Conservation (phyloP, 2,113 vertebrate species). For the Stegostoma tigrinum region DNA sequence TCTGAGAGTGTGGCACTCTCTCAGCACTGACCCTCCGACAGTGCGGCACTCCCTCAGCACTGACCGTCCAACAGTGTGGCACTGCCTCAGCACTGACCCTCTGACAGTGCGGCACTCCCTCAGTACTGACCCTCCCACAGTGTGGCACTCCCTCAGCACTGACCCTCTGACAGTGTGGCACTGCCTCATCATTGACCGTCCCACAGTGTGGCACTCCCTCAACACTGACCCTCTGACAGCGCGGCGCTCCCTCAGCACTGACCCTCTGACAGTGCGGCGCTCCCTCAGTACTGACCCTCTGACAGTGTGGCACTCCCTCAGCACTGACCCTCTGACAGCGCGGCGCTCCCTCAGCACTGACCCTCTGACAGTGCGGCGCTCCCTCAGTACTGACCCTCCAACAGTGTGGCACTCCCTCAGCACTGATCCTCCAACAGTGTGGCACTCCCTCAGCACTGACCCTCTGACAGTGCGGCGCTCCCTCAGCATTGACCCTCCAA, state of each 20-base stretch:
- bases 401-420: neutral
- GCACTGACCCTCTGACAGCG: neutral
- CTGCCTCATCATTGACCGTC: neutral
- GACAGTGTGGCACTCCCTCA: neutral
- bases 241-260: no score
- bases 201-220: neutral
- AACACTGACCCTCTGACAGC: no score
- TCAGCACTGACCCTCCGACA: neutral
- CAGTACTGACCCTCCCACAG: neutral
- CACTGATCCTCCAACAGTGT: neutral
- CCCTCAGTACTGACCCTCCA: neutral
- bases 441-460: no score
- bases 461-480: neutral
- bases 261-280: neutral
- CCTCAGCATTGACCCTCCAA: neutral
- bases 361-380: neutral
- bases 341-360: no score
- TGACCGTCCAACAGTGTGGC: neutral
- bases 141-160: no score
- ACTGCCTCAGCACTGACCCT: neutral
- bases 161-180: neutral
- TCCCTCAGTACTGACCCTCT: neutral
- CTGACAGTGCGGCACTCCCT: neutral
- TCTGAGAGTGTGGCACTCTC: neutral
- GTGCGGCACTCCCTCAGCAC: no score